phyloP scores from a whole-genome alignment of 2,888 invertebrate genomes.

The Lasioglossum zephyrum region DNA sequence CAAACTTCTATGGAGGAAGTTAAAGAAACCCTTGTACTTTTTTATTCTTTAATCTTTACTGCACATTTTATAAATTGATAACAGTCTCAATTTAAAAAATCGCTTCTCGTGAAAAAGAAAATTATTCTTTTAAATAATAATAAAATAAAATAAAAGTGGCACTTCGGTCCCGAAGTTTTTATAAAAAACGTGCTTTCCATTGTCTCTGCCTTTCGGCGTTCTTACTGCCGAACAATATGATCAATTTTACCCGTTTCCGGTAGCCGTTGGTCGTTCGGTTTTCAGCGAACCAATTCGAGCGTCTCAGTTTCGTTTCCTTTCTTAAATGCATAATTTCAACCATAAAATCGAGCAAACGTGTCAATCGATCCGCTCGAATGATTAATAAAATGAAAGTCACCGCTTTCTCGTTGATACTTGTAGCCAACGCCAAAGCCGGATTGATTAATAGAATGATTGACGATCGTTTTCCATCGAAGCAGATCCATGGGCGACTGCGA shows the following conservation, averaged over 20 bases:
- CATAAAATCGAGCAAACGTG: not conserved
- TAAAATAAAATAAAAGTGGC: too few species aligned
- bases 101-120: too few species aligned
- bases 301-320: not conserved
- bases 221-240: not conserved
- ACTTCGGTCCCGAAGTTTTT: not conserved
- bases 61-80: not conserved
- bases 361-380: not conserved
- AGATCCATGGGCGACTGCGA: not conserved
- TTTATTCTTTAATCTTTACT: not conserved
- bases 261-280: not conserved
- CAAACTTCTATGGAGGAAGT: not conserved
- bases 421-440: not conserved
- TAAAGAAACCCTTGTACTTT: not conserved
- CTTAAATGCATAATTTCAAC: not conserved
- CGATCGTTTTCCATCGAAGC: conserved; percentile 33
- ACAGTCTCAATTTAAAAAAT: not conserved
- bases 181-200: not conserved
- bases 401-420: conserved; percentile 27
- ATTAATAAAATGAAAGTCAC: conserved; percentile 18
- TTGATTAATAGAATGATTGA: conserved; percentile 39
- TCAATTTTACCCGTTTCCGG: not conserved
- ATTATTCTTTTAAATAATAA: too few species aligned
- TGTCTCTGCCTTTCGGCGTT: not conserved
- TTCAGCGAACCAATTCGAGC: not conserved